Evolutionary conservation across 2,113 vertebrate genomes (phyloP).

Genomic region (Chionodraco myersi): DNA sequence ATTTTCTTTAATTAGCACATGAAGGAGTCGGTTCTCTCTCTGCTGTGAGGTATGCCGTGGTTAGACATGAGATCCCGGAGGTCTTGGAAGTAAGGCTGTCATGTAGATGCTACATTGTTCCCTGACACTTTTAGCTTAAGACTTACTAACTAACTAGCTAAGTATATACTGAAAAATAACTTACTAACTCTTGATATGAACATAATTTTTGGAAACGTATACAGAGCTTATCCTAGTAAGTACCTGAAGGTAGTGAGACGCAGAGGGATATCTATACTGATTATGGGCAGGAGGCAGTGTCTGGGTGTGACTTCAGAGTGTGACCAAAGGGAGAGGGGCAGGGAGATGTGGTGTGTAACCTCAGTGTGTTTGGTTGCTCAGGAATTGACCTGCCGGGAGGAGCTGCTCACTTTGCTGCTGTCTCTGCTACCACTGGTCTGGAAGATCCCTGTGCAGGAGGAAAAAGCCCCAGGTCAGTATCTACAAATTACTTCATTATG

Average conservation of each 20-base stretch:
- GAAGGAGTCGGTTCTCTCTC: constrained; percentile 68
- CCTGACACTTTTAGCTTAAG: not conserved
- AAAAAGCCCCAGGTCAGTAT: constrained; percentile 89
- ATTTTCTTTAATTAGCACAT: constrained; percentile 77
- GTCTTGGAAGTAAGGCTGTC: constrained; percentile 60
- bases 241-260: not conserved
- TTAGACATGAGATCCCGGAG: constrained; percentile 40
- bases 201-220: not conserved
- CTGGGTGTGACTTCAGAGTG: constrained; percentile 47
- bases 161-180: not conserved
- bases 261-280: not conserved
- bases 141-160: constrained; percentile 1
- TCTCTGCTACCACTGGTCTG: constrained; percentile 95
- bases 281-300: constrained; percentile 44
- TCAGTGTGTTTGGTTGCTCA: constrained; percentile 66
- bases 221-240: not conserved
- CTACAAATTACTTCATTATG: not conserved
- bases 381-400: constrained; percentile 96
- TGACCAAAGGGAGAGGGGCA: constrained; percentile 31
- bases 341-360: constrained; percentile 34
- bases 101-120: constrained; percentile 66
- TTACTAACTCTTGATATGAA: not conserved
- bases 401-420: constrained; percentile 94
- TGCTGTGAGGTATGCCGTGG: constrained; percentile 79
- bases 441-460: constrained; percentile 96